Conservation (phyloP, 2,888 invertebrate species). For the Pedicia rivosa region DNA sequence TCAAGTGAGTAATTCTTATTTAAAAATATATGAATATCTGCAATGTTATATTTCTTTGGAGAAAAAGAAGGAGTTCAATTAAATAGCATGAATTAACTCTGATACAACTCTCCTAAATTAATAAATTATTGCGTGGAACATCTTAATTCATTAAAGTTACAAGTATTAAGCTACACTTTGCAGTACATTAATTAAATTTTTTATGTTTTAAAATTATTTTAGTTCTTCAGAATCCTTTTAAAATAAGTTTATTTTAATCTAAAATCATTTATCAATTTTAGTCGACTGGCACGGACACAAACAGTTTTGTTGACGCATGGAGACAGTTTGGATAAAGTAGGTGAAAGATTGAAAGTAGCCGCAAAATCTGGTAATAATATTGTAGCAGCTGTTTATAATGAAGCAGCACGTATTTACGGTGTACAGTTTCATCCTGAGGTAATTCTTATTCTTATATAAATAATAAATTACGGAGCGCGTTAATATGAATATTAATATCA, state of each 20-base stretch:
- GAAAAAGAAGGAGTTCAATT: constrained; percentile 9
- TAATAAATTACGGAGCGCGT: too few species aligned
- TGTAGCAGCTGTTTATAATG: constrained; percentile 81
- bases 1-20: constrained; percentile 55
- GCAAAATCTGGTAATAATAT: constrained; percentile 67
- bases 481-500: too few species aligned
- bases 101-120: constrained; percentile 30
- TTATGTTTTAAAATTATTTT: constrained; percentile 6
- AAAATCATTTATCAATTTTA: constrained; percentile 25
- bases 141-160: constrained; percentile 15
- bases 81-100: constrained; percentile 14
- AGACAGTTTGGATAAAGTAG: constrained; percentile 85
- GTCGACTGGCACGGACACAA: constrained; percentile 75
- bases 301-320: constrained; percentile 92
- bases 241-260: constrained; percentile 1
- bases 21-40: neutral
- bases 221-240: neutral
- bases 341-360: constrained; percentile 72
- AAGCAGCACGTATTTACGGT: constrained; percentile 79
- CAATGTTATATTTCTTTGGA: constrained; percentile 2
- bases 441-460: constrained; percentile 11
- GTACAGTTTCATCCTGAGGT: constrained; percentile 99
- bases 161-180: constrained; percentile 26
- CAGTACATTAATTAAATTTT: constrained; percentile 16
- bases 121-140: constrained; percentile 22